A percentile compares a stretch with the other conserved stretches of the same genome.
These are phyloP conservation scores for Gasterosteus nipponicus DNA, from an alignment of 2,113 vertebrate species.

Conservation along the genomic window DNA sequence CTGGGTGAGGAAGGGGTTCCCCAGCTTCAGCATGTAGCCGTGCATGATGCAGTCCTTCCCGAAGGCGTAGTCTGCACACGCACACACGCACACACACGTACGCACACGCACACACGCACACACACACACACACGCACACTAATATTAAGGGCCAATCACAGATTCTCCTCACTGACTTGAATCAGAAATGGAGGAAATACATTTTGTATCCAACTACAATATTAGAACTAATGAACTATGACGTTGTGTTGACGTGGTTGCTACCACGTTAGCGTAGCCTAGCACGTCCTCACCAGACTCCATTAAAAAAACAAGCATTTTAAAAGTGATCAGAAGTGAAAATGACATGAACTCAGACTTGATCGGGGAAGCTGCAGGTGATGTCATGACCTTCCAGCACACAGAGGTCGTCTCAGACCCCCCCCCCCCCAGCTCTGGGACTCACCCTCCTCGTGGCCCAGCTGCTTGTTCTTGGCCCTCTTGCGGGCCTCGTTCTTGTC, in stretches of 20 bases:
- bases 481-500: slow-evolving; percentile 96
- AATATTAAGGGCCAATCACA: no score
- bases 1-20: slow-evolving; percentile 96
- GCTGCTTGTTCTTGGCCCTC: slow-evolving; percentile 96
- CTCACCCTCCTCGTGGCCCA: slow-evolving; percentile 93
- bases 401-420: no score
- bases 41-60: slow-evolving; percentile 99
- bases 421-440: no score
- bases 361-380: no score
- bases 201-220: no score
- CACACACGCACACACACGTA: background rate
- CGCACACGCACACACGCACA: background rate
- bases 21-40: slow-evolving; percentile 95
- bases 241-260: background rate
- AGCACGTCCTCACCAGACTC: background rate
- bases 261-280: background rate
- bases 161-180: no score
- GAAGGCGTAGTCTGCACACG: slow-evolving; percentile 90
- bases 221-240: no score
- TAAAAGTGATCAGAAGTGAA: no score
- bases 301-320: no score
- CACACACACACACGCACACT: background rate
- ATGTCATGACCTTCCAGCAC: no score
- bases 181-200: no score
- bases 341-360: no score